Evolutionary conservation across 2,797 vertebrate genomes (phyloP).

Genomic region (Micropoecilia bifurca): DNA sequence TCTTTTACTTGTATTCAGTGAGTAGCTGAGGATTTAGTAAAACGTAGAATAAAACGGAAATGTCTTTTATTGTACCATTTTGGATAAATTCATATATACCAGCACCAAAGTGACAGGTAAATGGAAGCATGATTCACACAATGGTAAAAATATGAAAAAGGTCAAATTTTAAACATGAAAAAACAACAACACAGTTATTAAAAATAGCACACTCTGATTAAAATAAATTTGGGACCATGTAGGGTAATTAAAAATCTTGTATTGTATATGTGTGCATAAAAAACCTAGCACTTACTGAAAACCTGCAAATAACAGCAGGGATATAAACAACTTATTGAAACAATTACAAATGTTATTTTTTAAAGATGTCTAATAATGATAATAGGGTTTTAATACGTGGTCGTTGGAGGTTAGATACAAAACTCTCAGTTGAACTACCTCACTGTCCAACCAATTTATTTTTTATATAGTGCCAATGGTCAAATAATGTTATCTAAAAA

Average conservation of each 20-base stretch:
- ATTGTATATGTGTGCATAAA: no score
- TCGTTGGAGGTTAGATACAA: background rate
- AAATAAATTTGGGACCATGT: no score
- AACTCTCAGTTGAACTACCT: background rate
- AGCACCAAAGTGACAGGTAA: background rate
- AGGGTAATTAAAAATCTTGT: no score
- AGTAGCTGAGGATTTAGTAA: no score
- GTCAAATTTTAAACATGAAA: no score
- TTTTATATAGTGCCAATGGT: background rate
- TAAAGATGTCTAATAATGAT: background rate
- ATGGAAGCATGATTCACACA: background rate
- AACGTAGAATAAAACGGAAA: background rate
- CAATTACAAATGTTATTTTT: background rate
- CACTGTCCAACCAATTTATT: background rate
- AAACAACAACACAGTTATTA: no score
- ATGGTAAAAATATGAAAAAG: no score
- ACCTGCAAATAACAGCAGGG: background rate
- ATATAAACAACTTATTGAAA: background rate
- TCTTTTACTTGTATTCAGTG: background rate
- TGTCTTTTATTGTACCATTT: no score
- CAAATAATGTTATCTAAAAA: background rate
- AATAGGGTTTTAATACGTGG: background rate
- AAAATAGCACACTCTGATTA: no score
- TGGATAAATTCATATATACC: no score
- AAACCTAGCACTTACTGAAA: background rate